Percentiles rank a stretch among this genome's conserved stretches.
Evolutionary conservation across 2,113 vertebrate species (phyloP).

Genomic region (Numida meleagris): DNA sequence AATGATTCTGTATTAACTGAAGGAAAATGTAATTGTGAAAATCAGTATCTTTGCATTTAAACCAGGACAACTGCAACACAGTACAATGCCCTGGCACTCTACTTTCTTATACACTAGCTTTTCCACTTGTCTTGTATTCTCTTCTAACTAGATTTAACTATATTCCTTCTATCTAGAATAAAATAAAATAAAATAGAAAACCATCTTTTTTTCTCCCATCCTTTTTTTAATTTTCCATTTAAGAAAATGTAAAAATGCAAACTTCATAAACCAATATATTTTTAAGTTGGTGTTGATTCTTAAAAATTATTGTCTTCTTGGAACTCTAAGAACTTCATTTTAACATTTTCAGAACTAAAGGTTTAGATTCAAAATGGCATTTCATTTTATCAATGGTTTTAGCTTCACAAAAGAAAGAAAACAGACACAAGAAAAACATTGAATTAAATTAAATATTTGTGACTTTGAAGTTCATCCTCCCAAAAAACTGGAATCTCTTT

Average conservation of each 20-base stretch:
- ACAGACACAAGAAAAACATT: neutral
- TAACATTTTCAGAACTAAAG: neutral
- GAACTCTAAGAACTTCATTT: neutral
- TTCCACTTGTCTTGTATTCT: neutral
- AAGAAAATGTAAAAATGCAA: neutral
- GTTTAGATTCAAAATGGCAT: neutral
- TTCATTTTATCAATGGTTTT: neutral
- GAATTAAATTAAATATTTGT: neutral
- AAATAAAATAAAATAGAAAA: neutral
- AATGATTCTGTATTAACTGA: constrained; percentile 11
- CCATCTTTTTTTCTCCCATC: rapidly evolving
- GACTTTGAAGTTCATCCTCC: neutral
- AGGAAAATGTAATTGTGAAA: constrained; percentile 34
- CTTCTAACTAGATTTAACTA: neutral
- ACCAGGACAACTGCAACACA: neutral
- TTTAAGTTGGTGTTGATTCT: neutral
- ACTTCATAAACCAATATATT: neutral
- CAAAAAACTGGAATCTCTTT: neutral
- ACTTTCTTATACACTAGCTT: neutral
- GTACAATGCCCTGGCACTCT: neutral
- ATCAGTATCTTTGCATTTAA: neutral
- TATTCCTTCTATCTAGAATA: neutral
- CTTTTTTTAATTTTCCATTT: too few species aligned
- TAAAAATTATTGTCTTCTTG: neutral
- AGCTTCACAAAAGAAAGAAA: neutral